Evolutionary conservation across 2,888 invertebrate species (phyloP).

Genomic region (Eristalis arbustorum): DNA sequence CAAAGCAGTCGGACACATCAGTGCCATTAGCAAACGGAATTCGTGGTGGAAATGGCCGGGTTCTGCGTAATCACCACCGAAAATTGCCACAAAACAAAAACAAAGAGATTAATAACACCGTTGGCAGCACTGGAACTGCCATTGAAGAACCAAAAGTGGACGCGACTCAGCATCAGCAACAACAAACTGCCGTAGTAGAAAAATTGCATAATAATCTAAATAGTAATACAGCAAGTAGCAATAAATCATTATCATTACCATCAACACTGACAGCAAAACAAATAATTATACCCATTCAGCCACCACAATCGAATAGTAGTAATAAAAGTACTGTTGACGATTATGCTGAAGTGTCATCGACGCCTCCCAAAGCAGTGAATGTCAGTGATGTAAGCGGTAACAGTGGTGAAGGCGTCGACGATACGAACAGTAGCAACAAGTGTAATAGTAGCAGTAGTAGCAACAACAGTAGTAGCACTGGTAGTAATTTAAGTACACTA

Average conservation of each 20-base stretch:
- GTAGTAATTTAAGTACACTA: constrained; percentile 73
- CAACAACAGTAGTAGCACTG: constrained; percentile 71
- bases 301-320: constrained; percentile 37
- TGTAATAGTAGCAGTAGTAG: constrained; percentile 72
- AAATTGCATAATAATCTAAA: constrained; percentile 66
- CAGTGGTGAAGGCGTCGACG: constrained; percentile 51
- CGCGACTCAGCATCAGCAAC: constrained; percentile 67
- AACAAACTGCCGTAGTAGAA: constrained; percentile 69
- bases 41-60: constrained; percentile 60
- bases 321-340: constrained; percentile 48
- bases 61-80: constrained; percentile 72
- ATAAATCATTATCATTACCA: constrained; percentile 61
- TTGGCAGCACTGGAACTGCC: constrained; percentile 70
- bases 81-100: constrained; percentile 47
- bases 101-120: constrained; percentile 67
- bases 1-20: constrained; percentile 1
- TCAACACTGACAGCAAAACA: constrained; percentile 54
- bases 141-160: constrained; percentile 74
- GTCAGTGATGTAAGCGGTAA: constrained; percentile 48
- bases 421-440: constrained; percentile 65
- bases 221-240: constrained; percentile 62
- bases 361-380: constrained; percentile 45
- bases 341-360: constrained; percentile 50
- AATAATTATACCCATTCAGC: constrained; percentile 44
- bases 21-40: constrained; percentile 20